A percentile compares a stretch with the other conserved stretches of the same genome.
phyloP scores from a whole-genome alignment of 1,140 invertebrate species.

The Lordiphosa mommai region DNA sequence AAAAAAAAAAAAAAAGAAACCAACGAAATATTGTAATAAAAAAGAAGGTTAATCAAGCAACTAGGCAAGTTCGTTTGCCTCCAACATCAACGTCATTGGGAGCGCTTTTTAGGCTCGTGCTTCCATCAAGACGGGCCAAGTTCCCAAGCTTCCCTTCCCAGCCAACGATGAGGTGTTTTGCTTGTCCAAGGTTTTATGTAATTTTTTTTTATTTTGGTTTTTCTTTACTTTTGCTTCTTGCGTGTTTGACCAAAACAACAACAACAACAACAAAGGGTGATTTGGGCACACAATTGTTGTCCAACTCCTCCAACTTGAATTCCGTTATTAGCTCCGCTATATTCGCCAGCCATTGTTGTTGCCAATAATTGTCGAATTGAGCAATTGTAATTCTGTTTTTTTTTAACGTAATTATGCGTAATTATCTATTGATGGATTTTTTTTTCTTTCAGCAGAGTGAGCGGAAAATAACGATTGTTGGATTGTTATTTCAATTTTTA shows the following conservation, averaged over 20 bases:
- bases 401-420: neutral
- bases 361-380: constrained; percentile 7
- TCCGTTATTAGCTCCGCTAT: constrained; percentile 1
- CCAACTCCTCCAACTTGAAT: constrained; percentile 25
- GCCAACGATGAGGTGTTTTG: neutral
- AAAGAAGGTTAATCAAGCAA: constrained; percentile 69
- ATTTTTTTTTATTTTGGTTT: constrained; percentile 52
- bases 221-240: constrained; percentile 57
- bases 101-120: constrained; percentile 16
- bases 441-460: no score
- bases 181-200: constrained; percentile 62
- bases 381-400: constrained; percentile 4
- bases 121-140: constrained; percentile 32
- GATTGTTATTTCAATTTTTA: no score
- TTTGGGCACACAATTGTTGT: constrained; percentile 7
- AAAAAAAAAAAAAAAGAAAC: constrained; percentile 21
- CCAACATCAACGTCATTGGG: neutral
- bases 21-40: constrained; percentile 49
- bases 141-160: constrained; percentile 37
- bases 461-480: no score
- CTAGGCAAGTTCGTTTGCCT: constrained; percentile 36
- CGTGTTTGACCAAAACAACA: constrained; percentile 44
- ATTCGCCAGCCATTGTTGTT: neutral
- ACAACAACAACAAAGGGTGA: neutral
- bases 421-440: constrained; percentile 1